These are phyloP conservation scores for Lasioglossum villosulum DNA, from an alignment of 2,888 invertebrate genomes.

Conservation along the genomic window DNA sequence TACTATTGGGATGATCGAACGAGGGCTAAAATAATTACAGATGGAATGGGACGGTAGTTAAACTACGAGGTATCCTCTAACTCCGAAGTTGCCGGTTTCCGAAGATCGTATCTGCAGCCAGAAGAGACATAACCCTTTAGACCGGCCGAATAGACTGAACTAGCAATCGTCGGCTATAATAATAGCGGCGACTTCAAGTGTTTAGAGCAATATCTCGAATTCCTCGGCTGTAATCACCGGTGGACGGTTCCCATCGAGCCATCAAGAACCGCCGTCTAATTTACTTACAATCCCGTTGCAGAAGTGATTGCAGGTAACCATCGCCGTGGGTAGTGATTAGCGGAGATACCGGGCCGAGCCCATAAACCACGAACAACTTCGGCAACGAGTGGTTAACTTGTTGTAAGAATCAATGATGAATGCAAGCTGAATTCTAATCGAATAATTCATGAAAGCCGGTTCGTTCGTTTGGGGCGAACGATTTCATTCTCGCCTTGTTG, in stretches of 20 bases:
- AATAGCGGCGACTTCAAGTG: slow-evolving; percentile 36
- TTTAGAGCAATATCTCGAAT: slow-evolving; percentile 30
- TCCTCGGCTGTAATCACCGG: background rate
- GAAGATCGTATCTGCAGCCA: slow-evolving; percentile 16
- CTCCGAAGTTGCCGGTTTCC: background rate
- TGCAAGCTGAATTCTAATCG: background rate
- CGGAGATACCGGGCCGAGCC: background rate
- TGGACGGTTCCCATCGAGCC: background rate
- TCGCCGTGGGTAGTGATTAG: background rate
- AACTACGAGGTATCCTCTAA: background rate
- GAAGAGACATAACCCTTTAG: slow-evolving; percentile 40
- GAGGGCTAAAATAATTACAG: background rate
- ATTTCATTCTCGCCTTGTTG: background rate
- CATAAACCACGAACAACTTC: background rate
- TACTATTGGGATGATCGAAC: background rate
- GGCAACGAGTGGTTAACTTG: background rate
- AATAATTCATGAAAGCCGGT: background rate
- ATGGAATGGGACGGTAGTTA: background rate
- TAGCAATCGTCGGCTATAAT: slow-evolving; percentile 13
- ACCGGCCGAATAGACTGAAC: slow-evolving; percentile 24
- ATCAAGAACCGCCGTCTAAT: slow-evolving; percentile 2
- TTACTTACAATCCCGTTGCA: slow-evolving; percentile 11
- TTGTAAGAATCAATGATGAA: background rate
- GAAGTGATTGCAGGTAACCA: background rate
- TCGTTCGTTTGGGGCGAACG: background rate